These are phyloP conservation scores for Azemiops feae DNA, from an alignment of 2,113 vertebrate genomes.

Conservation along the genomic window DNA sequence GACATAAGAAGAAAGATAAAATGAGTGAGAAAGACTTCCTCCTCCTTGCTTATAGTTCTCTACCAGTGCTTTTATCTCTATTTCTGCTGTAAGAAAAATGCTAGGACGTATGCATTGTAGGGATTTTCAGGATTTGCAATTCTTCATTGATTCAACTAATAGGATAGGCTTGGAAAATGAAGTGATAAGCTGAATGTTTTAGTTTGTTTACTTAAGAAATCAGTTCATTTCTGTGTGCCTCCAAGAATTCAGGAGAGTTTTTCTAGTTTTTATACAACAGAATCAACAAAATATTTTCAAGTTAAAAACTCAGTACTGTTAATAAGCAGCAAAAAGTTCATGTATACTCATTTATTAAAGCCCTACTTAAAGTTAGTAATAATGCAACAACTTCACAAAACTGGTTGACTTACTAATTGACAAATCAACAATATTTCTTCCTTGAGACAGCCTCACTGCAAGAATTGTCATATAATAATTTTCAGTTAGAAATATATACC, in stretches of 20 bases:
- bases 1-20: neutral
- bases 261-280: neutral
- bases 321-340: conserved; percentile 13
- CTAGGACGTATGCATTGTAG: neutral
- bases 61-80: neutral
- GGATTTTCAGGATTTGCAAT: neutral
- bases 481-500: conserved; percentile 13
- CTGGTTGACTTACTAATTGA: conserved; percentile 47
- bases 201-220: neutral
- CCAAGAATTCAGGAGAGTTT: neutral
- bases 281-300: neutral
- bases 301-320: neutral
- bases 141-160: neutral
- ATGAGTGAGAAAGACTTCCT: neutral
- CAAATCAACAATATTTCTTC: conserved; percentile 60
- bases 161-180: neutral
- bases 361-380: conserved; percentile 40
- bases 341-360: conserved; percentile 25
- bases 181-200: neutral
- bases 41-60: neutral
- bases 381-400: conserved; percentile 38
- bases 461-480: conserved; percentile 63
- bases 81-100: neutral
- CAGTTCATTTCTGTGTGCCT: neutral
- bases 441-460: conserved; percentile 54